Evolutionary conservation across 2,888 invertebrate species (phyloP), one percentile per base, ranked within the genome.

Genomic region (Axea sp.): DNA sequence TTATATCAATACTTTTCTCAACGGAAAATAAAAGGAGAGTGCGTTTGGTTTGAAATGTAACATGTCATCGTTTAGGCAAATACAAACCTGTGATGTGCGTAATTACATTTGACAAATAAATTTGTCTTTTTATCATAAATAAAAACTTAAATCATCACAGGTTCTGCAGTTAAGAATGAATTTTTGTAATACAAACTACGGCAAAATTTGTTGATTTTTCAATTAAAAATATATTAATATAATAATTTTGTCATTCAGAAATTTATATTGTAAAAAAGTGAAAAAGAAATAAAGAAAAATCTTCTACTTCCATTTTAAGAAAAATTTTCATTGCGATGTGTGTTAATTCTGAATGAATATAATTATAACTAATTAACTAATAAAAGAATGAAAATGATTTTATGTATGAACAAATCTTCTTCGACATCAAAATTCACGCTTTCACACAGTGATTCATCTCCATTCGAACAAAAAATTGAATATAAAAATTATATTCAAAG

Each of bases 291-390:
- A n/a, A n/a, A n/a, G n/a, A n/a, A n/a, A n/a, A n/a, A n/a, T n/a
- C n/a, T n/a, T n/a, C n/a, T n/a, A n/a, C n/a, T 37, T 37, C 8
- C 12, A 8, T 37, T 4, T 8, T 17, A 8, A 8, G 3, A 17
- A 3, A 15, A 39, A 4, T 5, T 39, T 19, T 39, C 19, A 33
- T 22, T 8, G n/a, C 22, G 33, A 33, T 49, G 22, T 49, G 49
- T 49, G 49, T 49, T 47, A 47, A 39, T 28, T 15, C 3, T 39
- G 7, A 24, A 57, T 15, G 31, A 55, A 55, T 31, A 24, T 43
- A 57, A 55, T 55, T 41, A 57, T 19, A 19, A 3, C 31, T 57
- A 57, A 57, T 41, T 57, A 57, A 43, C 14, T 41, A 57, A 43
- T 31, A 57, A 57, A 30, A 8, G 30, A 30, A 53, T 55, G 30